Evolutionary conservation across 1,140 invertebrate genomes (phyloP), one percentile per base, ranked within the genome.

Genomic region (Tetramorium alpestre): DNA sequence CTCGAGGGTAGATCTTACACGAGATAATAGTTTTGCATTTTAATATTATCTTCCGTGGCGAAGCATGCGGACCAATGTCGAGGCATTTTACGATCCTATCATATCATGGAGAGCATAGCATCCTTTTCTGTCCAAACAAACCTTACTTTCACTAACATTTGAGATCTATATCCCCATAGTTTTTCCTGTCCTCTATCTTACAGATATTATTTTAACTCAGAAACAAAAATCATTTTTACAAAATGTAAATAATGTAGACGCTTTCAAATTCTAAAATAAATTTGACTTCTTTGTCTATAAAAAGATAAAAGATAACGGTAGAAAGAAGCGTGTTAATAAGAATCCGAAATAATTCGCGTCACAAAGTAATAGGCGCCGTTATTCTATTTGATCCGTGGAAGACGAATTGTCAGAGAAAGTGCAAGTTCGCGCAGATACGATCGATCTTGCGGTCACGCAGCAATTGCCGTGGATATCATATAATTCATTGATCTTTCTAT

Each of bases 21-120:
- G 54, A 84, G 80, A 75, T 75, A 73, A 38, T 28, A 58, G 54
- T 73, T 73, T 84, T 84, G 80, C 80, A 84, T 84, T 73, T 84
- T 84, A 84, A 84, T 62, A 75, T 84, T 51, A 69, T 82, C 67
- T 72, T 60, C 58, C 25, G 41, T 49, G 41, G 51, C 67, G 10
- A 33, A 81, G 77, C 5, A n/a, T 44, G 38, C 64, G 69, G 41
- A 47, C 54, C 69, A 49, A 49, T 84, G 65, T 84, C 28, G 25
- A 47, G 28, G 8, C 51, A 72, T n/a, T 84, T 84, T 84, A 84
- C 56, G 80, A 84, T 75, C 69, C 54, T 75, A 84, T 84, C 80
- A 38, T 70, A 54, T 70, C 49, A 69, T 69, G 54, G 18, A 38
- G 54, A 58, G 33, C 41, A 38, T 33, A 33, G 51, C 67, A 58